Evolutionary conservation across 1,140 invertebrate genomes (phyloP), one percentile per base, ranked within the genome.

Genomic region (Drosophila virilis): DNA sequence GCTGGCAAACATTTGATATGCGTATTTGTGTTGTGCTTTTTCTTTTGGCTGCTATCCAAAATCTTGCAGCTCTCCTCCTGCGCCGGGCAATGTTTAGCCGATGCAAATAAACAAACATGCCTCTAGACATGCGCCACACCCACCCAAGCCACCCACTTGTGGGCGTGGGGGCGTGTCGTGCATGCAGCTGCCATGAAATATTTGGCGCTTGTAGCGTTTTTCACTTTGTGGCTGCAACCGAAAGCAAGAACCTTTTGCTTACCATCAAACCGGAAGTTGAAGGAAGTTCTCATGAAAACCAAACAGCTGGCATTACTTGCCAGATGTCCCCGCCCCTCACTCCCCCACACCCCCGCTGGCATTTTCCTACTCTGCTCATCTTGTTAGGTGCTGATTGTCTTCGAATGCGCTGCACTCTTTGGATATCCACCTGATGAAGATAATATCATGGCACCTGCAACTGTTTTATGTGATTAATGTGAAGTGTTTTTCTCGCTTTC

Each of bases 21-120:
- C 83, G 83, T 86, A 79, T 88, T 86, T 88, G 83, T 83, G 79
- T 83, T 88, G 76, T 65, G 79, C 82, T 82, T 83, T 86, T 79
- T 83, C 64, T 77, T 73, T 78, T 86, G 83, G 79, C 76, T 79
- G 61, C 37, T 28, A 52, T 61, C 76, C 79, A 83, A 89, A 77
- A 79, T 52, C 50, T 66, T 74, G 50, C 45, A 22, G 22, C 33
- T 52, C 61, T 48, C 43, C 61, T 48, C 43, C 46, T 42, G 48
- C 12, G 59, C 12, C 42, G 22, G n/a, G 55, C 61, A 74, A 75
- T 78, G 79, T 83, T 86, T 79, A 82, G 72, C 65, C 71, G 70
- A 51, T 81, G 82, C 79, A 86, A 86, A 86, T 79, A 86, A 82
- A 88, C 71, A 86, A 76, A 70, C 51, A 71, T 32, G 64, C 70